Evolutionary conservation across 2,888 invertebrate genomes (phyloP).

Genomic region (Calameuta idolon): DNA sequence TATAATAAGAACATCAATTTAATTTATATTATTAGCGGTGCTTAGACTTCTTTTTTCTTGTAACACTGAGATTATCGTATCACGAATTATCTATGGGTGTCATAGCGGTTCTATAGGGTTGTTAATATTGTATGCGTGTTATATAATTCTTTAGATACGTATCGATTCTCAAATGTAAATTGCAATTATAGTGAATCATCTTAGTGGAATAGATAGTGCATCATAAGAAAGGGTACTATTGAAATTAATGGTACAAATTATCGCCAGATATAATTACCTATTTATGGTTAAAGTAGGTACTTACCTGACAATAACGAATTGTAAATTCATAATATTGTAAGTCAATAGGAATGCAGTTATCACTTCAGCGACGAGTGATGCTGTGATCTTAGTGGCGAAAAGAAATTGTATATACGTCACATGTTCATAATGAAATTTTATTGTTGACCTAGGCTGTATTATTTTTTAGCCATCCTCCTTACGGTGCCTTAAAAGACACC

Average conservation of each 20-base stretch:
- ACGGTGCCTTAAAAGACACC: not conserved
- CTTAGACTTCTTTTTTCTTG: not conserved
- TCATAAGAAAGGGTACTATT: not conserved
- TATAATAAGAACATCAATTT: not conserved
- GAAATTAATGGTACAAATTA: conserved; percentile 20
- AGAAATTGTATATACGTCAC: conserved; percentile 13
- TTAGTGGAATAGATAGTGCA: not conserved
- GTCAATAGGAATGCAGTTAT: conserved; percentile 4
- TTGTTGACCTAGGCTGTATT: conserved; percentile 8
- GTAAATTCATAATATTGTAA: conserved; percentile 20
- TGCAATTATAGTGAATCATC: not conserved
- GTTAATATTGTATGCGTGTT: not conserved
- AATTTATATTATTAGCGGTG: not conserved
- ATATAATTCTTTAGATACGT: not conserved
- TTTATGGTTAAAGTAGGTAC: conserved; percentile 14
- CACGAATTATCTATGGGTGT: not conserved
- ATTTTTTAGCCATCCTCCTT: not conserved
- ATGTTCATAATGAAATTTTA: conserved; percentile 19
- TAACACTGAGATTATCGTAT: not conserved
- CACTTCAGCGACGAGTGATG: not conserved
- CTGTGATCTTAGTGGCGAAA: not conserved
- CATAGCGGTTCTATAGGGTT: not conserved
- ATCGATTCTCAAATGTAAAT: not conserved
- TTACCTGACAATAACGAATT: conserved; percentile 29
- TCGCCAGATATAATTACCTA: not conserved